Conservation (phyloP, 2,888 invertebrate genomes). For the Brachylomia viminalis region DNA sequence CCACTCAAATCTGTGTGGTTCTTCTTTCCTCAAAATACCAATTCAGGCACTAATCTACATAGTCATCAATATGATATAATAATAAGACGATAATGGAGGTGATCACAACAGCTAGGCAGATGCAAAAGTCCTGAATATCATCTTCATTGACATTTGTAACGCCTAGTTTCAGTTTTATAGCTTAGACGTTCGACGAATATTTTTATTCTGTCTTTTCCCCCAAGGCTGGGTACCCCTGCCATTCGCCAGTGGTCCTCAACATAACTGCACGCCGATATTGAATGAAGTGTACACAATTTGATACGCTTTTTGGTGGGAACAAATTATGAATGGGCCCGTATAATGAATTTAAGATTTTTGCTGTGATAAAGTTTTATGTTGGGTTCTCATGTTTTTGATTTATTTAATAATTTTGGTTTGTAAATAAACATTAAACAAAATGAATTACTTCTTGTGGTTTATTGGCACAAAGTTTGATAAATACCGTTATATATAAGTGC, state of each 20-base stretch:
- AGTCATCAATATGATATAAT: background rate
- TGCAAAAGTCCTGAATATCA: slow-evolving; percentile 44
- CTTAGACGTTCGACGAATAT: slow-evolving; percentile 48
- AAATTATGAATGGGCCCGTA: slow-evolving; percentile 48
- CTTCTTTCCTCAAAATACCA: background rate
- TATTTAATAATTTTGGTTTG: background rate
- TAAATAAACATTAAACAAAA: background rate
- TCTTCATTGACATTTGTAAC: slow-evolving; percentile 45
- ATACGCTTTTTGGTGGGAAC: slow-evolving; percentile 41
- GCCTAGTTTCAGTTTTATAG: slow-evolving; percentile 58
- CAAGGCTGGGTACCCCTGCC: slow-evolving; percentile 29
- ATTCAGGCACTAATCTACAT: background rate
- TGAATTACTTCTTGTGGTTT: background rate
- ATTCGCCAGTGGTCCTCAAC: slow-evolving; percentile 24
- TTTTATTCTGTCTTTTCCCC: slow-evolving; percentile 42
- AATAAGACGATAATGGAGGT: too few relatives aligned
- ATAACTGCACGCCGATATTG: slow-evolving; percentile 39
- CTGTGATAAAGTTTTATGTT: slow-evolving; percentile 43
- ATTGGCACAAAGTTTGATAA: background rate
- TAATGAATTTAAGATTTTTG: slow-evolving; percentile 43
- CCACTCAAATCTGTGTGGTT: background rate
- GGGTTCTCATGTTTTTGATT: slow-evolving; percentile 18
- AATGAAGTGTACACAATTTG: slow-evolving; percentile 62
- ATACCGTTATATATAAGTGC: background rate
- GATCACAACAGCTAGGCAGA: slow-evolving; percentile 4